phyloP scores from a whole-genome alignment of 1,140 invertebrate genomes.

The Neodiprion pinetum region DNA sequence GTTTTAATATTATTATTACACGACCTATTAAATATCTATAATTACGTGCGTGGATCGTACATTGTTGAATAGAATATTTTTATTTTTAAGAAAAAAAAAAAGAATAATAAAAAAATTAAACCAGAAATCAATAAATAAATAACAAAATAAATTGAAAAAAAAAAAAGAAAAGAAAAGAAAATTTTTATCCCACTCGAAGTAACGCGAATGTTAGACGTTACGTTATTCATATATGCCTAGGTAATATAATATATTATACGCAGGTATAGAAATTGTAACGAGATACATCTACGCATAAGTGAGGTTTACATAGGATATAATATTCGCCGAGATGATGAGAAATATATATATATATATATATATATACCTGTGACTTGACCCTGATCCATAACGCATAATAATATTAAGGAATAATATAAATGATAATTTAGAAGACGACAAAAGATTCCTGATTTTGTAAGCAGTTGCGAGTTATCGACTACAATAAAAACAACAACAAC shows the following conservation, averaged over 20 bases:
- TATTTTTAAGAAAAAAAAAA: not conserved
- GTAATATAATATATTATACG: too few relatives aligned
- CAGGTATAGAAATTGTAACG: too few relatives aligned
- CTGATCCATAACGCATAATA: not conserved
- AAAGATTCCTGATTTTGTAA: constrained; percentile 44
- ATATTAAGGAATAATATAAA: not conserved
- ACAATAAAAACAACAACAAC: constrained; percentile 38
- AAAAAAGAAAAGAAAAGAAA: not conserved
- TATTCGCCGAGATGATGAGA: not conserved
- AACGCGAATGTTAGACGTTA: too few relatives aligned
- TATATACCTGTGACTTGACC: not conserved
- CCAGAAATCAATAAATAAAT: not conserved
- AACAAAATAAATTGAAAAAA: not conserved
- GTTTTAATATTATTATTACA: too few relatives aligned
- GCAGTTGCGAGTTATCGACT: constrained; percentile 39
- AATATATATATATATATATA: not conserved
- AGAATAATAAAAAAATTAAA: not conserved
- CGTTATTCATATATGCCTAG: too few relatives aligned
- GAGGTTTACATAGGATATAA: not conserved
- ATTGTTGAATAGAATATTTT: not conserved
- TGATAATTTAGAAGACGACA: not conserved
- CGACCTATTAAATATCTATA: too few relatives aligned
- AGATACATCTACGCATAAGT: too few relatives aligned
- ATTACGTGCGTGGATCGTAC: too few relatives aligned
- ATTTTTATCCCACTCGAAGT: not conserved